Conservation (phyloP, 2,888 invertebrate genomes). For the Heteropelma amictum region DNA sequence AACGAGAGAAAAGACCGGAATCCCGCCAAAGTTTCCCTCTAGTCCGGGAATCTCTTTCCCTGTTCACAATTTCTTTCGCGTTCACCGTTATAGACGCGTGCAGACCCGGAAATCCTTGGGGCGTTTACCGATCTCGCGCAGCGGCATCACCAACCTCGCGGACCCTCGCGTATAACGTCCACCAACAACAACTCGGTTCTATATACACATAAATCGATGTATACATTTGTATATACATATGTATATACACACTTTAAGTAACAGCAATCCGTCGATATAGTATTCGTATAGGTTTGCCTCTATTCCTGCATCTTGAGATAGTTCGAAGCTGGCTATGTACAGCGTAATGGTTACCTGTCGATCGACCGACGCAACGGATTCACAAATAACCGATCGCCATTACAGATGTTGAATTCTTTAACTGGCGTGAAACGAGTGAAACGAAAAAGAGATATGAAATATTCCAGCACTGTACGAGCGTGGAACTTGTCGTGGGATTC, state of each 20-base stretch:
- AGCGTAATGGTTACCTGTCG: slow-evolving; percentile 51
- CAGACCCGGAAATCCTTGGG: slow-evolving; percentile 66
- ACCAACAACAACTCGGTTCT: slow-evolving; percentile 5
- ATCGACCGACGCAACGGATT: slow-evolving; percentile 40
- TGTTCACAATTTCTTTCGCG: slow-evolving; percentile 40
- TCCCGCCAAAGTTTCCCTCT: slow-evolving; percentile 38
- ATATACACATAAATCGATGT: background rate
- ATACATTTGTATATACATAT: background rate
- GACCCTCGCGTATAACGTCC: slow-evolving; percentile 8
- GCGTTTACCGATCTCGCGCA: slow-evolving; percentile 62
- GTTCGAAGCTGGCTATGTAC: background rate
- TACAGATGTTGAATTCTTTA: background rate
- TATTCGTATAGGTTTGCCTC: background rate
- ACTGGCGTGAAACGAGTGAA: background rate
- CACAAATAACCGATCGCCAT: slow-evolving; percentile 43
- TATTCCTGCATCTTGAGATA: slow-evolving; percentile 25
- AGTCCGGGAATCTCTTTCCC: slow-evolving; percentile 7
- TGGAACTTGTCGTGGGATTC: slow-evolving; percentile 16
- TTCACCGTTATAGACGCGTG: slow-evolving; percentile 59
- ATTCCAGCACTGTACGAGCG: background rate
- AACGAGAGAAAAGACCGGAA: slow-evolving; percentile 48
- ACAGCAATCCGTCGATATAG: background rate
- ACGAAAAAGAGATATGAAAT: background rate
- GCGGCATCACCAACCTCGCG: slow-evolving; percentile 31
- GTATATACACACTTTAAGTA: background rate